Conservation (phyloP, 2,113 vertebrate species). For the Colistium nudipinnis region DNA sequence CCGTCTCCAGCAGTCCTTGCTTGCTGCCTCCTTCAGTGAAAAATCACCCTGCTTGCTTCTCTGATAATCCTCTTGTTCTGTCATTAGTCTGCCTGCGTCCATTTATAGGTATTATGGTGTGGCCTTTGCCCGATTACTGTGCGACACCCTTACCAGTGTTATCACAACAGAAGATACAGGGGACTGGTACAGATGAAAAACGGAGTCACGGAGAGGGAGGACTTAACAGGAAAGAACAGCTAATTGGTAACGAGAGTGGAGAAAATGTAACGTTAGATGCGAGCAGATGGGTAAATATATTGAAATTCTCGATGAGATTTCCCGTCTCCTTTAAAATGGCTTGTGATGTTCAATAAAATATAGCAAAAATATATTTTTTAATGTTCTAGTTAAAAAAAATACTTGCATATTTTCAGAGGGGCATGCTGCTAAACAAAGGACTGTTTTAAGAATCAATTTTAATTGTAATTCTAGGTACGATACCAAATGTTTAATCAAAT, state of each 20-base stretch:
- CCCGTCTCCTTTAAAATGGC: background rate
- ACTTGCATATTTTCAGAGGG: background rate
- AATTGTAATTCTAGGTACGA: slow-evolving; percentile 4
- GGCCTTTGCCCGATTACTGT: slow-evolving; percentile 16
- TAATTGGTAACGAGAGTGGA: slow-evolving; percentile 9
- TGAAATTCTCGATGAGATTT: background rate
- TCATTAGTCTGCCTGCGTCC: slow-evolving; percentile 37
- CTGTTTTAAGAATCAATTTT: slow-evolving; percentile 5
- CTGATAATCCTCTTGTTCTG: slow-evolving; percentile 61
- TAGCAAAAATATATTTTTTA: no score
- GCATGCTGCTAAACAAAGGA: background rate
- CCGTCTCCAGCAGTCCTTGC: slow-evolving; percentile 66
- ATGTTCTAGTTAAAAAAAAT: slow-evolving; percentile 3
- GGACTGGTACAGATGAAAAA: slow-evolving; percentile 9
- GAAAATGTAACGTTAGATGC: background rate
- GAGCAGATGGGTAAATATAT: background rate
- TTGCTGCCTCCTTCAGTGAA: slow-evolving; percentile 60
- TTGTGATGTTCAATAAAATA: no score
- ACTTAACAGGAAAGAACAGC: slow-evolving; percentile 1
- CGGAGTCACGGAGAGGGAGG: background rate
- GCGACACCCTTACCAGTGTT: slow-evolving; percentile 25
- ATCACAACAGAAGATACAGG: slow-evolving; percentile 48
- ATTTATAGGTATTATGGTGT: slow-evolving; percentile 36
- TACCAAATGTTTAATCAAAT: slow-evolving; percentile 22
- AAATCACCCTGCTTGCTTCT: slow-evolving; percentile 56